Conservation (phyloP, 1,140 invertebrate species). For the Drosophila tristis region DNA sequence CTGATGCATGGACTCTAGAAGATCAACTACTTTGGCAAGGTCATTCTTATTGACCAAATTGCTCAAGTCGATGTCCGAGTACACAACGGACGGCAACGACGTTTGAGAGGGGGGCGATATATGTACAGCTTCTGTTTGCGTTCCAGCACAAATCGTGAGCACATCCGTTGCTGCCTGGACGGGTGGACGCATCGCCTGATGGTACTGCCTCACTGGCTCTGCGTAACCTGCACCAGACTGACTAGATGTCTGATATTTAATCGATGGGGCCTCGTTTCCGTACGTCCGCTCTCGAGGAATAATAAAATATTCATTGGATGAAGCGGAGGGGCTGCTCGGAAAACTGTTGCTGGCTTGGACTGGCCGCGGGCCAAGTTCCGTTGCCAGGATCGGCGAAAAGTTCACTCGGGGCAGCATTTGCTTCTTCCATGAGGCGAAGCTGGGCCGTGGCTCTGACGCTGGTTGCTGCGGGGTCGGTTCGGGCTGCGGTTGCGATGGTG, state of each 20-base stretch:
- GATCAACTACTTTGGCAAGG: slow-evolving; percentile 30
- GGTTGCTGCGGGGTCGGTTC: slow-evolving; percentile 22
- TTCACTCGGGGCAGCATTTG: slow-evolving; percentile 72
- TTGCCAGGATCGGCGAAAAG: slow-evolving; percentile 61
- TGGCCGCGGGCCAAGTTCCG: slow-evolving; percentile 55
- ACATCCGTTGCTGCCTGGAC: slow-evolving; percentile 44
- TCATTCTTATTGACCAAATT: slow-evolving; percentile 54
- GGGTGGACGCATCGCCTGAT: slow-evolving; percentile 9
- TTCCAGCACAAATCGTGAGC: slow-evolving; percentile 77
- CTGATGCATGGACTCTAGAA: slow-evolving; percentile 53
- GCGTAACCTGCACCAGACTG: slow-evolving; percentile 26
- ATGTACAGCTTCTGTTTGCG: slow-evolving; percentile 63
- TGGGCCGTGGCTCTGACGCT: slow-evolving; percentile 5
- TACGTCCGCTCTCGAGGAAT: slow-evolving; percentile 37
- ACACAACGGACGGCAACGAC: slow-evolving; percentile 9
- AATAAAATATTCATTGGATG: slow-evolving; percentile 54
- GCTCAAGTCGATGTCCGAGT: slow-evolving; percentile 37
- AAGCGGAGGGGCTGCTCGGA: slow-evolving; percentile 4
- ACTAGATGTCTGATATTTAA: not conserved
- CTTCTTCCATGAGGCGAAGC: slow-evolving; percentile 76
- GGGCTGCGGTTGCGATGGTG: slow-evolving; percentile 21
- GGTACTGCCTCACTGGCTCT: slow-evolving; percentile 28
- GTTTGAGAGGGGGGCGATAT: slow-evolving; percentile 6
- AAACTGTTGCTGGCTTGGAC: not conserved
- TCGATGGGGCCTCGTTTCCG: slow-evolving; percentile 4